Percentiles rank a stretch among this genome's conserved stretches.
phyloP scores from a whole-genome alignment of 2,888 invertebrate species.

The Panzeria rudis region DNA sequence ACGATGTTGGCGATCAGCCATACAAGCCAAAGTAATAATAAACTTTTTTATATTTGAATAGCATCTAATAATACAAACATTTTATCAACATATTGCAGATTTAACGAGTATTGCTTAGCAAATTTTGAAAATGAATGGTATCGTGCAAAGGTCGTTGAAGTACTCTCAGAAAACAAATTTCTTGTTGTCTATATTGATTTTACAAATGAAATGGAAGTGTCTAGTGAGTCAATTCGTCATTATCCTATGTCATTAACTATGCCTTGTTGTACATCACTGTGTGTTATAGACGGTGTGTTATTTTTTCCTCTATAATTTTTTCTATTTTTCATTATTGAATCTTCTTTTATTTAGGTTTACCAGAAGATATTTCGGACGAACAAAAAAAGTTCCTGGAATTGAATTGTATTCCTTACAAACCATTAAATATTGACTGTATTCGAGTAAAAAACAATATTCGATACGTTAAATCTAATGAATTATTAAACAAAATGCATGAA shows the following conservation, averaged over 20 bases:
- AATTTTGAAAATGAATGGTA: slow-evolving; percentile 75
- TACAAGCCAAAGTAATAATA: slow-evolving; percentile 75
- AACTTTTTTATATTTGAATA: background rate
- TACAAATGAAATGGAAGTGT: slow-evolving; percentile 73
- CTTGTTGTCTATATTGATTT: slow-evolving; percentile 76
- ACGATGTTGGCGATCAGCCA: slow-evolving; percentile 59
- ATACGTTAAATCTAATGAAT: slow-evolving; percentile 52
- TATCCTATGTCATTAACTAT: slow-evolving; percentile 74
- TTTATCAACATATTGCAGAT: slow-evolving; percentile 47
- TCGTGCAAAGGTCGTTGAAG: slow-evolving; percentile 74
- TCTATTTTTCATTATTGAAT: background rate
- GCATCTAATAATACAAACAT: background rate
- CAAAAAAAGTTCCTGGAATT: slow-evolving; percentile 53
- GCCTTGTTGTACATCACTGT: slow-evolving; percentile 74
- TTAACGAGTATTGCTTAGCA: slow-evolving; percentile 76
- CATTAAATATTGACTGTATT: slow-evolving; percentile 62
- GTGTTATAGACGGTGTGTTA: slow-evolving; percentile 74
- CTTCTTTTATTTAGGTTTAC: slow-evolving; percentile 62
- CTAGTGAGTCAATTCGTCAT: slow-evolving; percentile 72
- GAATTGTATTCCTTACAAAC: slow-evolving; percentile 43
- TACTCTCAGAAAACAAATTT: slow-evolving; percentile 61
- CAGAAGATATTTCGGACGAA: slow-evolving; percentile 46
- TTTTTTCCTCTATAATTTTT: slow-evolving; percentile 5
- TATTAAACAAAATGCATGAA: slow-evolving; percentile 57
- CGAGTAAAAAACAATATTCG: slow-evolving; percentile 42